Base-by-base conservation (phyloP, 2,113 vertebrate species). In the Apaloderma vittatum region DNA sequence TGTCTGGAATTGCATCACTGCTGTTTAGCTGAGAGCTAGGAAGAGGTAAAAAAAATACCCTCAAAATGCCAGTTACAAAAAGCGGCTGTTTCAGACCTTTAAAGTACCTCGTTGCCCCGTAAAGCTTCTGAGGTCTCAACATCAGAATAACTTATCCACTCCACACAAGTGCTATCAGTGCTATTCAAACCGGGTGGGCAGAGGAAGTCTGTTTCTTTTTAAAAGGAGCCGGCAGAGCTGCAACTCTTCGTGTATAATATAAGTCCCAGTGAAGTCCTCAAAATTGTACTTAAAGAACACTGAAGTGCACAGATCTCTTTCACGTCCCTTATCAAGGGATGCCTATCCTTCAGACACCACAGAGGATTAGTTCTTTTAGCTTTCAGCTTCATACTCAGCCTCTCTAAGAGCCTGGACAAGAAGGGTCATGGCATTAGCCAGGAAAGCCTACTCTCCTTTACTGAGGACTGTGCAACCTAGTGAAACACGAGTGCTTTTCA, bases 131-230 rank as follows among this genome's bases (percentile, higher is more conserved):
- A 37, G 32, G 15, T 21, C 21, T 77, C 68, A 71, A 26, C 24
- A 40, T 5, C 19, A 0, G 0, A 67, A 10, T 54, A 62, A 46
- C 17, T 48, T 58, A 45, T 1, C 23, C 32, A 55, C 12, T 65
- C 6, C 23, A 49, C 14, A 20, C 2, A 62, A 68, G 22, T 23
- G 9, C 36, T 29, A 8, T 12, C 62, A 46, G 63, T 29, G 7
- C 6, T 5, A 0, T 43, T 65, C n/a, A 84, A 22, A 40, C 0
- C 12, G 8, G 9, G 6, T 43, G 43, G 34, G n/a, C 22, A 52
- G 34, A 71, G 37, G 18, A 81, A 40, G 16, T 29, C 10, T 12
- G 8, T 1, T 29, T 77, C 51, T 49, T 40, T 40, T 40, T 23
- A 18, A 21, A 51, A 68, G 11, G 15, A 43, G 16, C 7, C 8